Evolutionary conservation across 2,797 vertebrate genomes (phyloP), one percentile per base, ranked within the genome.

Genomic region (Chromis chromis): DNA sequence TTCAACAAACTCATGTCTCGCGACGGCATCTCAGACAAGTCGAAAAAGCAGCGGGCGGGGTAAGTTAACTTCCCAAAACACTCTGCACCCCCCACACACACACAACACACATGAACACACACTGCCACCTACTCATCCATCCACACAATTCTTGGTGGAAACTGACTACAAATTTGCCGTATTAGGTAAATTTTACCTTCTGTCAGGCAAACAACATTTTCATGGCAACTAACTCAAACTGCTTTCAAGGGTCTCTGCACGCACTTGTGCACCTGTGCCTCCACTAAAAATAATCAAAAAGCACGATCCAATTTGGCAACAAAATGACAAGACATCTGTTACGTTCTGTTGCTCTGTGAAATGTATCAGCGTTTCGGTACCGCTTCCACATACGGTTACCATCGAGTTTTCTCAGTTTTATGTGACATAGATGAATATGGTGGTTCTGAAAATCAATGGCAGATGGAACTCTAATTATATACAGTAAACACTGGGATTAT

Each of bases 1-100:
- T 99, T 99, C 93, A 99, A 99, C 94, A 99, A 99, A 92, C 97
- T 99, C 84, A 98, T 99, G 97, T 96, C 98, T 72, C 96, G 98
- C 1, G 98, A 99, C 0, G 98, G 98, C 88, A 98, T 99, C 92
- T 98, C 98, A 36, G 98, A 99, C 96, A 99, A 99, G 90, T 98
- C 98, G 76, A 99, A 99, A 96, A 99, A 99, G 95, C 98, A 99
- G 89, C 95, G 97, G 92, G 98, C 97, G 1, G 98, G 97, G 98
- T 99, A 94, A 97, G 97, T 95, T 79, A 39, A 83, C 78, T 66
- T 70, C 27, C 57, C 16, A 52, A 61, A 67, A 74, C 57, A 27
- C 46, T 60, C 19, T 31, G n/a, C 59, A 59, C n/a, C 56, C 11
- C 33, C 28, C 31, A 65, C 24, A 36, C 67, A 16, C 65, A 50